Evolutionary conservation across 2,797 vertebrate genomes (phyloP), one percentile per base, ranked within the genome.

Genomic region (Myiothlypis coronata): DNA sequence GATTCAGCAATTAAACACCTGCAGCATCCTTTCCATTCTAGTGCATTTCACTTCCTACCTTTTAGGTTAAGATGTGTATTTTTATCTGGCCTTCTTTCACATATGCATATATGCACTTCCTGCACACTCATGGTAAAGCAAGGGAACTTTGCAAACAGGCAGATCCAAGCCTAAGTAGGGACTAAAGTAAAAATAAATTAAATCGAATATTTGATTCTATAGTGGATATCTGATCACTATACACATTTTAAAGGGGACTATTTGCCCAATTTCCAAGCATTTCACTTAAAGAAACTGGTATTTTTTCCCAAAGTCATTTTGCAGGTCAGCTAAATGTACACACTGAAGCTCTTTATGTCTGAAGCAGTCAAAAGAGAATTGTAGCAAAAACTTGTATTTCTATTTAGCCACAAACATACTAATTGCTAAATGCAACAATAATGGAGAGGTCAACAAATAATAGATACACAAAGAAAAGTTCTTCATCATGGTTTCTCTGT

Each of bases 31-130:
- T 81, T 59, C n/a, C 4, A 7, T 64, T 50, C 23, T 12, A 46
- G 8, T 14, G 16, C 4, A 1, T 88, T 69, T 64, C 14, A 8
- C 18, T 65, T 65, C 7, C 6, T 6, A 18, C 19, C 9, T 43
- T 72, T 67, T 57, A 21, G 11, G 7, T 44, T 26, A 20, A 32
- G 14, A 28, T 5, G 7, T 8, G 17, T 8, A 6, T 55, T 67
- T 78, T 91, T 35, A 21, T 67, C 41, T 50, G 27, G 7, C 12
- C 21, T 64, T 44, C 28, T 63, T 9, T 11, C 22, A 11, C 37
- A 4, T 11, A 2, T 35, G 3, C 8, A 6, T 27, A 4, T 12
- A 2, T 6, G 11, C 1, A 2, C 6, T 44, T n/a, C 18, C 30
- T 75, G 39, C 16, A 27, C 16, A 11, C 8, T 20, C 13, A 12